Conservation (phyloP, 2,888 invertebrate genomes). For the Pterostichus madidus region DNA sequence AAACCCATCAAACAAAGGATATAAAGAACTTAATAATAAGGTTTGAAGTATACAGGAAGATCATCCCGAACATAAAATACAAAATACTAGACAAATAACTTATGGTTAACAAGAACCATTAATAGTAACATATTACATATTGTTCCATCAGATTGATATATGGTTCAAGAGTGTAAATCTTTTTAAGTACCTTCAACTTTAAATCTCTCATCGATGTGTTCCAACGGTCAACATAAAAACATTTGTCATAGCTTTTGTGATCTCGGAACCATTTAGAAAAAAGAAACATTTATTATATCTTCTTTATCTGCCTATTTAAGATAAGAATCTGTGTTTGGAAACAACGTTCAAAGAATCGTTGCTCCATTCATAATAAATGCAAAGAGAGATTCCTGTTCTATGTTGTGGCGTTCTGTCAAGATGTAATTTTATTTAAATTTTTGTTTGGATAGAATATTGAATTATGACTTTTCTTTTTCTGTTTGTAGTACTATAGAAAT, state of each 20-base stretch:
- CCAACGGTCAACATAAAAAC: conserved; percentile 4
- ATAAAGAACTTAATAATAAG: too few relatives aligned
- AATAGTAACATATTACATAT: conserved; percentile 34
- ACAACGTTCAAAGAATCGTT: neutral
- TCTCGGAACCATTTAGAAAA: neutral
- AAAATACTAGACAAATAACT: conserved; percentile 22
- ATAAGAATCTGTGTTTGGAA: conserved; percentile 22
- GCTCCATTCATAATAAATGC: conserved; percentile 23
- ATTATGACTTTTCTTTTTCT: too few relatives aligned
- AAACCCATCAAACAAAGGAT: too few relatives aligned
- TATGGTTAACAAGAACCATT: conserved; percentile 20
- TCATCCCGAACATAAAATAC: neutral
- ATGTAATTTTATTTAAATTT: too few relatives aligned
- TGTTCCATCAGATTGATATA: conserved; percentile 32
- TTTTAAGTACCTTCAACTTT: conserved; percentile 5
- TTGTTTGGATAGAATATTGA: too few relatives aligned
- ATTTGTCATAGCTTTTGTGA: conserved; percentile 6
- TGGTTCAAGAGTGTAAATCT: conserved; percentile 15
- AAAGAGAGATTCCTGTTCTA: too few relatives aligned
- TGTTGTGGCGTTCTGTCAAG: too few relatives aligned
- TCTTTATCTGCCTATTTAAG: conserved; percentile 11
- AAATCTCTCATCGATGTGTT: conserved; percentile 19
- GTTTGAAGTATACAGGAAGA: neutral
- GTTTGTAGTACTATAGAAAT: too few relatives aligned
- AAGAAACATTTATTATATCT: conserved; percentile 14